phyloP scores from a whole-genome alignment of 2,797 vertebrate species.

The Cuculus canorus region DNA sequence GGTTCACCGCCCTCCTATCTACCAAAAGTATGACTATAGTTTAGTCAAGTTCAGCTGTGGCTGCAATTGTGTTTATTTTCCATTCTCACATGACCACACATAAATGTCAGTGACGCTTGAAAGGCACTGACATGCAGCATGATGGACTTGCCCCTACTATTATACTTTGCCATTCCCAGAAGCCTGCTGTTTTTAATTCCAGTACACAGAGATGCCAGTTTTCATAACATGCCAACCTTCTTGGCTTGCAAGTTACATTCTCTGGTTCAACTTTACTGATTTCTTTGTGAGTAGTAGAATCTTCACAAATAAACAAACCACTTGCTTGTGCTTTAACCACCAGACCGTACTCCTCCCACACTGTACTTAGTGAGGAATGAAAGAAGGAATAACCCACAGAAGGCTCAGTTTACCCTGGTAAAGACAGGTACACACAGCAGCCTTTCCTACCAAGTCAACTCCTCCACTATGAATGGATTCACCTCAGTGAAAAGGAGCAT shows the following conservation, averaged over 20 bases:
- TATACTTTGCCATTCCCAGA: not conserved
- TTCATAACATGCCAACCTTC: constrained; percentile 19
- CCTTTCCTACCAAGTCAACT: not conserved
- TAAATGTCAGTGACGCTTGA: not conserved
- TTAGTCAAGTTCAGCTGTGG: not conserved
- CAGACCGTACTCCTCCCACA: not conserved
- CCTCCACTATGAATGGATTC: not conserved
- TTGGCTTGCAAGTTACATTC: constrained; percentile 17
- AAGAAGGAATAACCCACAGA: constrained; percentile 13
- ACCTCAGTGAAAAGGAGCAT: not conserved
- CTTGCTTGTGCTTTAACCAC: not conserved
- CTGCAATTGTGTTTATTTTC: not conserved
- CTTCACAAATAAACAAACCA: not conserved
- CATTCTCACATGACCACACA: not conserved
- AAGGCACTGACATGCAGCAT: not conserved
- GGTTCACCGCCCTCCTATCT: not conserved
- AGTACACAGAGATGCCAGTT: not conserved
- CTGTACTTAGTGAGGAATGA: not conserved
- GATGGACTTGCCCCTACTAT: not conserved
- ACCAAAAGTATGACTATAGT: not conserved
- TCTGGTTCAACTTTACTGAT: not conserved
- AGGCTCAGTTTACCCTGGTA: not conserved
- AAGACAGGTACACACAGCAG: not conserved
- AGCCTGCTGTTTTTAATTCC: not conserved
- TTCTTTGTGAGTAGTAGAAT: not conserved